Conservation (phyloP, 2,797 vertebrate species). For the Picus viridis region DNA sequence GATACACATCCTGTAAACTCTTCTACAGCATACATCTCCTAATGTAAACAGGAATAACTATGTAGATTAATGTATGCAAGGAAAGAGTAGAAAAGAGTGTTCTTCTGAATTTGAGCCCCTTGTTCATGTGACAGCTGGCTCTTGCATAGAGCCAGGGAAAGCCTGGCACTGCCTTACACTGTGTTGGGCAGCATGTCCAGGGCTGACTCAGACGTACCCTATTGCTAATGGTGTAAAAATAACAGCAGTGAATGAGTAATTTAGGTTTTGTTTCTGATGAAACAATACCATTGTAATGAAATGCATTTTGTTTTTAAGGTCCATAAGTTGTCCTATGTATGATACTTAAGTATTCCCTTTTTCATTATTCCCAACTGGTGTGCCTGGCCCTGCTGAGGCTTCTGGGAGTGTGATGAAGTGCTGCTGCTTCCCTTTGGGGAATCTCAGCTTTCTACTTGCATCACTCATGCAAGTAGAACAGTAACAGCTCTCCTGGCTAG, state of each 20-base stretch:
- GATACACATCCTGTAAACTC: conserved; percentile 42
- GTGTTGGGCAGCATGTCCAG: accelerated
- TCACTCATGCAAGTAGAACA: background rate
- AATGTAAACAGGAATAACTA: conserved; percentile 56
- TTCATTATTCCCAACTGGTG: background rate
- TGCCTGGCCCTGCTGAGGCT: background rate
- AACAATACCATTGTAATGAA: conserved; percentile 2
- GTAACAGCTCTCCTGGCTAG: conserved; percentile 8
- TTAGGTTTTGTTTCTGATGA: background rate
- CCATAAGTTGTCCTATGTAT: background rate
- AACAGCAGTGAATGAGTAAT: background rate
- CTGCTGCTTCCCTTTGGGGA: background rate
- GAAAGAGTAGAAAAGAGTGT: background rate
- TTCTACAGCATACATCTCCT: conserved; percentile 21
- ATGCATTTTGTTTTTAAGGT: background rate
- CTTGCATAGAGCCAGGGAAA: background rate
- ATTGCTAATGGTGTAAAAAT: background rate
- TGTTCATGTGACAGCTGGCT: background rate
- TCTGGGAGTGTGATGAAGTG: background rate
- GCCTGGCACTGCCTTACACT: background rate
- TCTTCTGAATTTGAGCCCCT: background rate
- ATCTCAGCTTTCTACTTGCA: background rate
- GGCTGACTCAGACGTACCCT: accelerated
- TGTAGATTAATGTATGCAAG: background rate
- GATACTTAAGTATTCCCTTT: background rate